Percentiles rank a stretch among this genome's conserved stretches.
phyloP scores from a whole-genome alignment of 2,888 invertebrate species.

The Acanthococcus lagerstroemiae region DNA sequence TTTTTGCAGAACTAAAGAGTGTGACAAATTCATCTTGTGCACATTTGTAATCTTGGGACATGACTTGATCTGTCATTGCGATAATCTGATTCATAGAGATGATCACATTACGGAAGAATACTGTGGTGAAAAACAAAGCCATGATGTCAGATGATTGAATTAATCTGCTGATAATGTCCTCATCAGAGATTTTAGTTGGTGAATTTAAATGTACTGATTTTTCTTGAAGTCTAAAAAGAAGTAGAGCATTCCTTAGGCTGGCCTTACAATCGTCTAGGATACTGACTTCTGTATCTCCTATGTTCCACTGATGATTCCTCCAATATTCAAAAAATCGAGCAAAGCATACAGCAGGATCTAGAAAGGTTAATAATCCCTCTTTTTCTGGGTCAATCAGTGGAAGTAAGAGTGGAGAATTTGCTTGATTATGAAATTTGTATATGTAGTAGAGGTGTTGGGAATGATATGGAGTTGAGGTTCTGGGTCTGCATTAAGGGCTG shows the following conservation, averaged over 20 bases:
- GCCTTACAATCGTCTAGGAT: background rate
- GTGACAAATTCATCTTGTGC: background rate
- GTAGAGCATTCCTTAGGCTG: background rate
- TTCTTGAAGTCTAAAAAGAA: background rate
- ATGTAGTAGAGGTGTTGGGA: no score
- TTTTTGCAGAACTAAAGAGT: background rate
- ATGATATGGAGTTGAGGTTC: no score
- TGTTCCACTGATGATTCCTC: background rate
- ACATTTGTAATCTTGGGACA: background rate
- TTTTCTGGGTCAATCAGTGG: no score
- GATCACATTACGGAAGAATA: background rate
- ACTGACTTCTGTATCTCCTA: background rate
- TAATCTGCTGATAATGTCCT: background rate
- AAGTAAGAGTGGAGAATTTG: no score
- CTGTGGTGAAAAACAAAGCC: background rate
- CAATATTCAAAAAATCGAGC: background rate
- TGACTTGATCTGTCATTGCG: background rate
- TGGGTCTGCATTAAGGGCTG: no score
- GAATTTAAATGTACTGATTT: background rate
- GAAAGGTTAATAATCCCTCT: no score
- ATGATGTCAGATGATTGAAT: background rate
- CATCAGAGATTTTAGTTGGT: background rate
- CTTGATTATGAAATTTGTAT: no score
- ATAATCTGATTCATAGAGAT: background rate
- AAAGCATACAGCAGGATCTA: background rate